Evolutionary conservation across 2,888 invertebrate genomes (phyloP).

Genomic region (Julus scandinavius): DNA sequence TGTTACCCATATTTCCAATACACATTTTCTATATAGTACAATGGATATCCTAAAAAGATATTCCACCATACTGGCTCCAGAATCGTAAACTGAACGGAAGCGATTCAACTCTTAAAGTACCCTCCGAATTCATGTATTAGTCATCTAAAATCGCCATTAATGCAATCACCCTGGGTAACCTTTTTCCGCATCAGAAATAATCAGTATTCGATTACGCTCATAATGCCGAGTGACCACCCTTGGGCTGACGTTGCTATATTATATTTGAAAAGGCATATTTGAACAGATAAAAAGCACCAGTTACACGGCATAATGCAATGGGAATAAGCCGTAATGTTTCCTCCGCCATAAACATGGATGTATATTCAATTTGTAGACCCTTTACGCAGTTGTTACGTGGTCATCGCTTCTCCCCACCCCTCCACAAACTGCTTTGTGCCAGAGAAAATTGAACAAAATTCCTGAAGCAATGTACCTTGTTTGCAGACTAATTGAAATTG

Average conservation of each 20-base stretch:
- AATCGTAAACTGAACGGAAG: constrained; percentile 38
- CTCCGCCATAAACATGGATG: constrained; percentile 35
- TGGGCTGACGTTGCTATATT: constrained; percentile 45
- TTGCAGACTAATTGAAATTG: constrained; percentile 39
- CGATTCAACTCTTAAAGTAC: constrained; percentile 42
- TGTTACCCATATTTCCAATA: background rate
- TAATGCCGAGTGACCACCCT: constrained; percentile 49
- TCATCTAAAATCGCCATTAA: constrained; percentile 48
- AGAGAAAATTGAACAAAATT: constrained; percentile 41
- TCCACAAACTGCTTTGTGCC: background rate
- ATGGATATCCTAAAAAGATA: constrained; percentile 12
- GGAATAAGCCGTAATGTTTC: constrained; percentile 32
- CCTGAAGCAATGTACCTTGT: constrained; percentile 38
- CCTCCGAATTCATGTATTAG: constrained; percentile 48
- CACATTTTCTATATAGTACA: background rate
- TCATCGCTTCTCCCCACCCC: constrained; percentile 16
- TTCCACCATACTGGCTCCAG: background rate
- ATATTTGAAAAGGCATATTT: constrained; percentile 42
- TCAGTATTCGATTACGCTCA: constrained; percentile 48
- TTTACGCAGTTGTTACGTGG: constrained; percentile 37
- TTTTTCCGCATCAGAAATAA: constrained; percentile 50
- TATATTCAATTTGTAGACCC: constrained; percentile 38
- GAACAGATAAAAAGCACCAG: constrained; percentile 42
- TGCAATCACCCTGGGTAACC: constrained; percentile 51
- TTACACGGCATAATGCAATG: constrained; percentile 39